Base-by-base conservation (phyloP, 2,797 vertebrate species). In the Myoxocephalus aenaeus region DNA sequence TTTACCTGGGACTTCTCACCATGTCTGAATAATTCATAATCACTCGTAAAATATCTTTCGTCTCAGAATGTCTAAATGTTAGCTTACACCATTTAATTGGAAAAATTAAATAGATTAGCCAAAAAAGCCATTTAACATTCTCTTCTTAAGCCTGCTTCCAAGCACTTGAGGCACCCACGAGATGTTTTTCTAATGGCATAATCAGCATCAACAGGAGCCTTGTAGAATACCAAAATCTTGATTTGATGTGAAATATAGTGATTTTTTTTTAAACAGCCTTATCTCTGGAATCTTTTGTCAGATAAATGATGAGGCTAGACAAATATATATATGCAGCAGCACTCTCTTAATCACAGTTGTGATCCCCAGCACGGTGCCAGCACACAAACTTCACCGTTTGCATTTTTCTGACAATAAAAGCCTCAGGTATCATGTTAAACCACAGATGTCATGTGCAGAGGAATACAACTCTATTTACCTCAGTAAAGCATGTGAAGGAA, bases 21-120 rank as follows among this genome's bases (percentile, higher is more conserved):
- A 75, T 18, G 8, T 65, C 40, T 82, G 2, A 82, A 79, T 84
- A 71, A 85, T 83, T 82, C 20, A 70, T 70, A 48, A 63, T 50
- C 18, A 34, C 25, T 65, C 1, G 1, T 65, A 51, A n/a, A 58
- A 32, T 69, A 73, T 75, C 5, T 61, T 75, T 34, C 29, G 15
- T 25, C 70, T 59, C 20, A 71, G 29, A 84, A 36, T 14, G 46
- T 38, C 4, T 56, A 64, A 73, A 80, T 73, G 42, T 75, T 82
- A 65, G 40, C 53, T 57, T 71, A 9, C 2, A 69, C 53, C 38
- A 25, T 25, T 67, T 46, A 59, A 56, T 1, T 57, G 17, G 38
- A 22, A 67, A 36, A 73, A 66, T 20, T 40, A 51, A 11, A 70
- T 70, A 44, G 77, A 79, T 64, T 32, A 54, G 22, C 14, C 1